Base-by-base conservation (phyloP, 2,797 vertebrate species). In the Zenarchopterus dispar region DNA sequence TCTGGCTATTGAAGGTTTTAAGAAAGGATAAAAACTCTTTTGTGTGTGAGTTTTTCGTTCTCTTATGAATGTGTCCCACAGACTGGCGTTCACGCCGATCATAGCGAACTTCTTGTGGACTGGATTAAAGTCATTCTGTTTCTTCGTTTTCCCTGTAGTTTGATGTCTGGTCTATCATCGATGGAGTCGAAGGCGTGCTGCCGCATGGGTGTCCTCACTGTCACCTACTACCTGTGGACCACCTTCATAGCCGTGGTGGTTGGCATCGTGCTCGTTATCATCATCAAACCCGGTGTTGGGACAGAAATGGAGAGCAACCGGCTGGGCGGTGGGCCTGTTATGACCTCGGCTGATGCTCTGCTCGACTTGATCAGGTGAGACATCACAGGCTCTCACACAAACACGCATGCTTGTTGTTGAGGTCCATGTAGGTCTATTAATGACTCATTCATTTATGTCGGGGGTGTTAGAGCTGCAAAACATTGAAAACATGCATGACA, bases 141-240 rank as follows among this genome's bases (percentile, higher is more conserved):
- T 19, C 11, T 8, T 15, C 3, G 1, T 18, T 43, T 24, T 13
- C 24, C 2, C 4, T 64, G 19, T 80, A 97, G 96, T 87, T 89
- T 97, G 62, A 96, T 97, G 95, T 96, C 96, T 0, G 95, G 96
- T 0, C 75, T 97, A 75, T 96, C 96, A 4, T 95, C 94, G 0
- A 95, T 97, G 95, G 96, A 96, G 87, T 94, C 95, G 1, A 95
- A 90, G 62, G 93, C 93, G 9, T 96, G 95, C 0, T 95, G 95
- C 53, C 88, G 93, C 60, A 95, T 97, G 93, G 96, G 96, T 0
- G 71, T 96, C 46, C 92, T 96, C 64, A 96, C 95, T 0, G 91
- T 97, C 78, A 96, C 95, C 13, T 97, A 97, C 76, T 97, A 97
- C 78, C 93, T 96, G 44, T 96, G 95, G 95, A 97, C 96, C 57